These are phyloP conservation scores for Platycercus adscitus DNA, from an alignment of 2,113 vertebrate genomes.

Conservation along the genomic window DNA sequence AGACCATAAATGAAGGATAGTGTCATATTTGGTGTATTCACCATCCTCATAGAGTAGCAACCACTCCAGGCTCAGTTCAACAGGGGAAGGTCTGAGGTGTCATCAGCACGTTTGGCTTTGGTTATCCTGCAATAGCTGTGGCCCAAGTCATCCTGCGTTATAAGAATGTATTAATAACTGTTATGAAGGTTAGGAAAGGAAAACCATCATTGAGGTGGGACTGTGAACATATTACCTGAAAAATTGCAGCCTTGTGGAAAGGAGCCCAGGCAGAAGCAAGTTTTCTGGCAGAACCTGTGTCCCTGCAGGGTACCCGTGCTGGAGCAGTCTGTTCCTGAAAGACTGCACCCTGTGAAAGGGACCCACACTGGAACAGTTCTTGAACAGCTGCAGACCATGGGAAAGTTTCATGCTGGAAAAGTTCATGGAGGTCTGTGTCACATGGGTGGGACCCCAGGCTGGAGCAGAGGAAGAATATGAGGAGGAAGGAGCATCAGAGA, in stretches of 20 bases:
- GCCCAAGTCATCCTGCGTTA: neutral
- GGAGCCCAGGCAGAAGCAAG: rapidly evolving
- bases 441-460: rapidly evolving
- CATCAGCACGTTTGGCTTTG: neutral
- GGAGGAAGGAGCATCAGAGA: neutral
- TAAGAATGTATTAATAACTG: neutral
- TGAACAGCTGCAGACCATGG: neutral
- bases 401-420: neutral
- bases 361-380: neutral
- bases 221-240: neutral
- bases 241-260: neutral
- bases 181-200: neutral
- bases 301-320: too few relatives aligned
- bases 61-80: neutral
- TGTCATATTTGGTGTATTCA: neutral
- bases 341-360: neutral
- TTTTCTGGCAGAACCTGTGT: neutral
- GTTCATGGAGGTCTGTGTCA: neutral
- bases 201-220: neutral
- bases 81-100: neutral
- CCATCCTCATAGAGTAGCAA: neutral
- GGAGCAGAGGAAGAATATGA: neutral
- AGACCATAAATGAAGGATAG: neutral
- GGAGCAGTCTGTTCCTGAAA: neutral
- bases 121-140: neutral